Evolutionary conservation across 2,888 invertebrate genomes (phyloP).

Genomic region (Nemapogon koenigi): DNA sequence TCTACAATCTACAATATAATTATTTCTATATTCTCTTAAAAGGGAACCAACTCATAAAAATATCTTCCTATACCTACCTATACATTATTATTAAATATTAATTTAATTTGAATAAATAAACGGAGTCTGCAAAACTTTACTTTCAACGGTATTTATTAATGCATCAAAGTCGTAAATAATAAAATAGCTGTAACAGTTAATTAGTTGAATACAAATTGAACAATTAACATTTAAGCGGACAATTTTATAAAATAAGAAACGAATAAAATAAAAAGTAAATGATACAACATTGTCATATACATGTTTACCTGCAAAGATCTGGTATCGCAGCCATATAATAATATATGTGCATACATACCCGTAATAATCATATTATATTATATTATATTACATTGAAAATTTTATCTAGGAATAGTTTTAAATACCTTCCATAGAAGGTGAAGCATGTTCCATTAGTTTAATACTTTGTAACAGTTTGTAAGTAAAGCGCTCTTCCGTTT

Average conservation of each 20-base stretch:
- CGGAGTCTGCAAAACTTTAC: constrained; percentile 5
- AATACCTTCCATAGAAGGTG: too few species aligned
- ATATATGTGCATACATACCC: not conserved
- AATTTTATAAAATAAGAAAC: constrained; percentile 8
- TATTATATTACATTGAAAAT: too few species aligned
- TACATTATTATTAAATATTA: constrained; percentile 1
- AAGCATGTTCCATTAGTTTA: too few species aligned
- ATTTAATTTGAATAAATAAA: constrained; percentile 1
- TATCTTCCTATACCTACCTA: too few species aligned
- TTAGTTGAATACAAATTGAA: constrained; percentile 10
- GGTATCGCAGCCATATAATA: not conserved
- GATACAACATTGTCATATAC: constrained; percentile 7
- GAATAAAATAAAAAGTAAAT: constrained; percentile 9
- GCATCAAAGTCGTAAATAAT: constrained; percentile 9
- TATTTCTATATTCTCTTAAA: too few species aligned
- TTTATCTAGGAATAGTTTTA: too few species aligned
- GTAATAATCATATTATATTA: too few species aligned
- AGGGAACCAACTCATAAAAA: too few species aligned
- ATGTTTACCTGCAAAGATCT: too few species aligned
- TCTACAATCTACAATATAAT: too few species aligned
- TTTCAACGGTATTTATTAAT: constrained; percentile 8
- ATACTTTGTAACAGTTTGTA: constrained; percentile 19
- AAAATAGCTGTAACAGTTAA: constrained; percentile 9
- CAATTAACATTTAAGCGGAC: constrained; percentile 10
- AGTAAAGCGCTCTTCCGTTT: constrained; percentile 10